Conservation (phyloP, 2,797 vertebrate species). For the Oreortyx pictus region DNA sequence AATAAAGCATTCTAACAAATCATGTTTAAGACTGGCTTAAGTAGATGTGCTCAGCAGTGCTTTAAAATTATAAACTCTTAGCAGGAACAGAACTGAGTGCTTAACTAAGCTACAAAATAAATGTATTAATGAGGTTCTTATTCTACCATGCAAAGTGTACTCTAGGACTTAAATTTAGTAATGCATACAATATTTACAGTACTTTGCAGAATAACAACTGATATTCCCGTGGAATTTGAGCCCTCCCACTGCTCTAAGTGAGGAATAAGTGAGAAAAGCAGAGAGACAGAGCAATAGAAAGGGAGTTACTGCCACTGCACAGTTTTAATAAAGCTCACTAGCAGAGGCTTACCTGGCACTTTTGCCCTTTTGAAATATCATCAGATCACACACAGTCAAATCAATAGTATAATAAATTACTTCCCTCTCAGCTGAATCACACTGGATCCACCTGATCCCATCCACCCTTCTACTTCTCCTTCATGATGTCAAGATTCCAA, state of each 20-base stretch:
- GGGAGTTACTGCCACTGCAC: not conserved
- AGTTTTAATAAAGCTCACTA: not conserved
- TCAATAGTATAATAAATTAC: not conserved
- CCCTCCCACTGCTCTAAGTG: accelerated
- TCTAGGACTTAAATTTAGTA: not conserved
- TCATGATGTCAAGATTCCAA: not conserved
- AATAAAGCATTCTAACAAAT: not conserved
- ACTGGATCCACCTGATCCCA: not conserved
- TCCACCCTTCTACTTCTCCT: not conserved
- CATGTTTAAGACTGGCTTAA: not conserved
- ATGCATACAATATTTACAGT: not conserved
- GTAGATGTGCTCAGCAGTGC: not conserved
- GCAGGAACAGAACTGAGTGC: not conserved
- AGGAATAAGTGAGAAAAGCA: accelerated
- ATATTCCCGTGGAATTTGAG: not conserved
- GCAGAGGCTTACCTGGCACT: not conserved
- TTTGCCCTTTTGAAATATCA: not conserved
- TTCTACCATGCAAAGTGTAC: not conserved
- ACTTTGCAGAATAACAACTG: not conserved
- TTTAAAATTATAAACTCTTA: not conserved
- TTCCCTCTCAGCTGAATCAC: not conserved
- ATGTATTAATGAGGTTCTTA: not conserved
- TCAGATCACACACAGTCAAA: accelerated
- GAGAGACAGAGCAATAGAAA: not conserved
- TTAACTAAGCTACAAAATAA: not conserved